Evolutionary conservation across 2,888 invertebrate genomes (phyloP), one percentile per base, ranked within the genome.

Genomic region (Homarus gammarus): DNA sequence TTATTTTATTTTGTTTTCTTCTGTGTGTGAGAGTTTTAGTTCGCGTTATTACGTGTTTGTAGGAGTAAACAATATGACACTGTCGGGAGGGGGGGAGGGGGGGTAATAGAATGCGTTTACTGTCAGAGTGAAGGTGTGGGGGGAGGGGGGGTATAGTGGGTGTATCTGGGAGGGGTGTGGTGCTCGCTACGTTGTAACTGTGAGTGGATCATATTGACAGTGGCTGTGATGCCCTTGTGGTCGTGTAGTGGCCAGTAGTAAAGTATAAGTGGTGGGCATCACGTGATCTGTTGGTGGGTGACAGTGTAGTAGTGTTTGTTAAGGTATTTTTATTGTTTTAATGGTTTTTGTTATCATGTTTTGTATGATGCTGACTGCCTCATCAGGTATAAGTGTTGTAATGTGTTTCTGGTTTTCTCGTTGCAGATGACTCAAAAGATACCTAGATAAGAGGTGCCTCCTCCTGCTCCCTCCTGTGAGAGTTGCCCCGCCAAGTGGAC

Each of bases 381-480:
- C 44, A 44, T 8, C n/a, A 10, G n/a, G 75, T 75, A 75, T 44
- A 44, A 27, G 73, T 75, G 75, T 75, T 75, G 44, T 75, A 75
- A 75, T 75, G 75, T 75, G 64, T 75, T 75, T 75, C 44, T 75
- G n/a, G n/a, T 75, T 33, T 75, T 75, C 44, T 75, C 75, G 27
- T 75, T 75, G 75, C 75, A 75, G 75, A 75, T 75, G 75, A 64
- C 64, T n/a, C 5, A 12, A 64, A 22, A 12, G n/a, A 64, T 64
- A 64, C 18, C 8, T 5, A 64, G 64, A 64, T 64, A 64, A 27
- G 64, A 64, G 27, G 0, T 18, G 75, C 75, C 75, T 44, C 75
- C 70, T 70, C 70, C 70, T 31, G 27, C 70, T 27, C 70, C 70
- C 12, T 44, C 44, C 44, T 44, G 6, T 8, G 27, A 12, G 64